These are phyloP conservation scores for Tragelaphus scriptus DNA, from an alignment of 2,113 vertebrate genomes.

Conservation along the genomic window DNA sequence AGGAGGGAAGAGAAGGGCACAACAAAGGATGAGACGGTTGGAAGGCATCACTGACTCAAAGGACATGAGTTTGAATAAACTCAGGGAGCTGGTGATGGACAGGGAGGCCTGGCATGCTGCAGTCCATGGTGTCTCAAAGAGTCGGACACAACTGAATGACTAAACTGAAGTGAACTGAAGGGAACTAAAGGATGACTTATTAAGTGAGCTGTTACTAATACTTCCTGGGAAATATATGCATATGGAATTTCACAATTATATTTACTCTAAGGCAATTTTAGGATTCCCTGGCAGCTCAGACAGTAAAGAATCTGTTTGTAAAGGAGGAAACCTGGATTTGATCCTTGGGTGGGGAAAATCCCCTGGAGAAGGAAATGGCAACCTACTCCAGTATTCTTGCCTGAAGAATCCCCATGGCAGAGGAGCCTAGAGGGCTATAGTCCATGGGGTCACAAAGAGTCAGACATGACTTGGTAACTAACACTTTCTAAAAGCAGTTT, in stretches of 20 bases:
- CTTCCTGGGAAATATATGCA: not conserved
- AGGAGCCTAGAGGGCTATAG: not conserved
- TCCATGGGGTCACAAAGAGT: not conserved
- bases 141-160: not conserved
- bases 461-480: not conserved
- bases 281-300: not conserved
- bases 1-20: not conserved
- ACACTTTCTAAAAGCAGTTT: not conserved
- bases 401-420: not conserved
- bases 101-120: not conserved
- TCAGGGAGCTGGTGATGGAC: not conserved
- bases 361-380: not conserved
- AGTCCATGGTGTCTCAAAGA: not conserved
- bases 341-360: not conserved
- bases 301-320: not conserved
- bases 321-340: not conserved
- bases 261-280: not conserved
- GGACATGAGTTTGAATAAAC: not conserved
- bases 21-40: not conserved
- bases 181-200: not conserved
- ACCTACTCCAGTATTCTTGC: not conserved
- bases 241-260: not conserved
- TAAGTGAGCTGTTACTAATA: not conserved
- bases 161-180: not conserved
- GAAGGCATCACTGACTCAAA: not conserved